Percentiles rank a stretch among this genome's conserved stretches.
Evolutionary conservation across 2,888 invertebrate genomes (phyloP).

Genomic region (Choreutis nemorana): DNA sequence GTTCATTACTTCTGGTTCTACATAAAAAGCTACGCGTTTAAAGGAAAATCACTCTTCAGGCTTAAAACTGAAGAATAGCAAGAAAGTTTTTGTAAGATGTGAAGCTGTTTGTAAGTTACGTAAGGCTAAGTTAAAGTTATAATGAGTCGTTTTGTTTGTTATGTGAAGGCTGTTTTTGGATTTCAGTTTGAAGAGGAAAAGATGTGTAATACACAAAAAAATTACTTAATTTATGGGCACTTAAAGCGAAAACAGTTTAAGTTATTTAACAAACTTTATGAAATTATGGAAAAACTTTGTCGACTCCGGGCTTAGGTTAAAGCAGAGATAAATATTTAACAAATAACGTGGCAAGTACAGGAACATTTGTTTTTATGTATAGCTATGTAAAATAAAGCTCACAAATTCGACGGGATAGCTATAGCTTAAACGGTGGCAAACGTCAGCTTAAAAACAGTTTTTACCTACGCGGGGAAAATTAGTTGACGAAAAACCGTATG

Average conservation of each 20-base stretch:
- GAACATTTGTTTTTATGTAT: no score
- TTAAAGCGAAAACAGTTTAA: background rate
- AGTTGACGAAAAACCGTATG: no score
- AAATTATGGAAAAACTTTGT: constrained; percentile 1
- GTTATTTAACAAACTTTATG: constrained; percentile 1
- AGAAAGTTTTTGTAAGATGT: no score
- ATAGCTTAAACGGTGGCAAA: no score
- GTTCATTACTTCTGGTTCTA: constrained; percentile 15
- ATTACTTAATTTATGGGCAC: constrained; percentile 2
- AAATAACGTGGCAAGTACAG: no score
- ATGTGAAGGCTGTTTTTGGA: constrained; percentile 4
- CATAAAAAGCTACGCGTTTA: no score
- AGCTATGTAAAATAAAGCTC: no score
- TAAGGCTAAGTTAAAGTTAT: constrained; percentile 22
- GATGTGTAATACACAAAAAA: constrained; percentile 4
- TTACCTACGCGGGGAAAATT: no score
- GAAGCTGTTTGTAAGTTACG: constrained; percentile 22
- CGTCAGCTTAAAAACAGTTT: no score
- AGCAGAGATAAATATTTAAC: background rate
- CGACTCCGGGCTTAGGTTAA: background rate
- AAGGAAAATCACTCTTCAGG: no score
- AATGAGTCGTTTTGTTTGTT: constrained; percentile 18
- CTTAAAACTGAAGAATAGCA: no score
- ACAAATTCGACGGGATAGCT: no score
- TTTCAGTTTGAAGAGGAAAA: constrained; percentile 5